A percentile compares a stretch with the other conserved stretches of the same genome.
phyloP scores from a whole-genome alignment of 2,113 vertebrate genomes.

The Henicopernis longicauda region DNA sequence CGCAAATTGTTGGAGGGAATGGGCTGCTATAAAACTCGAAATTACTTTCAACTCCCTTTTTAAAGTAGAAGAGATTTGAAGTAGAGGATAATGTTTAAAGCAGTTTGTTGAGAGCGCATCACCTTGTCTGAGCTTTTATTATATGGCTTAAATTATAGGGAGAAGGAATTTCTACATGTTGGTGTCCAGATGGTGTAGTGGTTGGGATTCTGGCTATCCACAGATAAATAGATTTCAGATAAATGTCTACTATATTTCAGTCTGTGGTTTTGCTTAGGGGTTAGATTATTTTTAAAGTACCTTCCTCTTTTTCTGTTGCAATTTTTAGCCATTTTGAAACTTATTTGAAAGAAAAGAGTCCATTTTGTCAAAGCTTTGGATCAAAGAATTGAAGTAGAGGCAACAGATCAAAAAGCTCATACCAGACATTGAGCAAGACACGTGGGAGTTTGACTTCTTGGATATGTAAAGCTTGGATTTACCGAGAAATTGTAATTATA shows the following conservation, averaged over 20 bases:
- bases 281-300: slow-evolving; percentile 16
- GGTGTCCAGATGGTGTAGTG: background rate
- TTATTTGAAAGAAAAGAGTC: slow-evolving; percentile 8
- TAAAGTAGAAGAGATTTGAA: background rate
- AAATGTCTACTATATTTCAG: background rate
- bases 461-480: slow-evolving; percentile 44
- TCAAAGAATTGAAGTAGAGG: slow-evolving; percentile 32
- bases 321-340: slow-evolving; percentile 7
- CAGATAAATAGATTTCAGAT: background rate
- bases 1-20: background rate
- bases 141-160: background rate
- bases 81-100: background rate
- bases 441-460: slow-evolving; percentile 41
- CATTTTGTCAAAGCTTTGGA: slow-evolving; percentile 43
- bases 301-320: background rate
- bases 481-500: slow-evolving; percentile 45
- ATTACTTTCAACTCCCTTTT: background rate
- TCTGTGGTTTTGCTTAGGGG: background rate
- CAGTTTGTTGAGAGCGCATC: background rate
- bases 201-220: background rate
- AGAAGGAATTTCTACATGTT: background rate
- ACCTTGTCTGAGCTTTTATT: background rate
- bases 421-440: slow-evolving; percentile 35
- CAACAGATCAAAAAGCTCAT: slow-evolving; percentile 35
- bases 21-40: background rate